These are phyloP conservation scores for Heliconius hewitsoni DNA, from an alignment of 1,140 invertebrate species.

Conservation along the genomic window DNA sequence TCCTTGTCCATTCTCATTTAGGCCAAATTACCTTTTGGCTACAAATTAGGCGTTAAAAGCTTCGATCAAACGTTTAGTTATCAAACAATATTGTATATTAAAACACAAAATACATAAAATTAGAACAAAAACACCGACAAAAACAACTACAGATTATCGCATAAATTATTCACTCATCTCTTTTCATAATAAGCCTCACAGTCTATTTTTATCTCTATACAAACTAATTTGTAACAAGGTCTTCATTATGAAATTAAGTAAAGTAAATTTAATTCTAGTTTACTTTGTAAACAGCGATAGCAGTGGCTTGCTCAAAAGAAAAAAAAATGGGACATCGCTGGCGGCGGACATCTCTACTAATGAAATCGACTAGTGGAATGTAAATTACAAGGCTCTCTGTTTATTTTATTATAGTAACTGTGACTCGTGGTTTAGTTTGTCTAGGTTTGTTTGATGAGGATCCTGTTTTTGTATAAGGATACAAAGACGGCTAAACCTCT, in stretches of 20 bases:
- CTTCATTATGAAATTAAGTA: not conserved
- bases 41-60: not conserved
- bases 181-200: not conserved
- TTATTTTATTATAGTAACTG: conserved; percentile 37
- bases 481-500: conserved; percentile 1
- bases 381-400: conserved; percentile 34
- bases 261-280: conserved; percentile 10
- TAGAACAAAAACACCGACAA: not conserved
- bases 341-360: conserved; percentile 29
- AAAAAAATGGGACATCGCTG: conserved; percentile 16
- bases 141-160: not conserved
- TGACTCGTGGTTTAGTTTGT: conserved; percentile 26
- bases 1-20: not conserved
- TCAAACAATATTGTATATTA: not conserved
- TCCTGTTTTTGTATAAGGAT: conserved; percentile 26
- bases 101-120: not conserved
- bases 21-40: not conserved
- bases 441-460: conserved; percentile 31
- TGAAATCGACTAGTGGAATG: conserved; percentile 34
- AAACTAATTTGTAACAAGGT: not conserved
- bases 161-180: not conserved
- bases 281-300: conserved; percentile 12
- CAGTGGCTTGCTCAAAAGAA: conserved; percentile 14
- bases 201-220: not conserved
- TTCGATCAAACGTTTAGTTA: not conserved